These are phyloP conservation scores for Phaethon lepturus DNA, from an alignment of 2,113 vertebrate genomes.

Conservation along the genomic window DNA sequence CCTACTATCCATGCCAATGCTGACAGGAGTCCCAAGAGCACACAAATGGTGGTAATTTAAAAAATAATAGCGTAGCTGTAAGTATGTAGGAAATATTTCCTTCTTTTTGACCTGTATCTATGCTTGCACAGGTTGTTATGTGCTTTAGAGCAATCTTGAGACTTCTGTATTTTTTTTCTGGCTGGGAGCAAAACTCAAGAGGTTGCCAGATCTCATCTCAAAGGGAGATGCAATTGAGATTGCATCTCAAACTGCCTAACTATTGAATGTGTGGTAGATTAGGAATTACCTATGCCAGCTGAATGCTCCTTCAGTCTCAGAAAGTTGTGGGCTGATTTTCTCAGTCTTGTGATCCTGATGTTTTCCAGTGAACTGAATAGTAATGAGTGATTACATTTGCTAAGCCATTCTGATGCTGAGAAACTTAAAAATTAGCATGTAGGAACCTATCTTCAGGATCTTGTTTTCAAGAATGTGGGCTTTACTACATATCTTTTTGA, in stretches of 20 bases:
- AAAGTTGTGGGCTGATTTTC: not conserved
- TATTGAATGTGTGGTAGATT: not conserved
- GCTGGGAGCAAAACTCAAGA: not conserved
- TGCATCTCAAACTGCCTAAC: not conserved
- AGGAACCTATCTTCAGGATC: not conserved
- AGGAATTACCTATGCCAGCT: not conserved
- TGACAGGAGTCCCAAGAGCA: not conserved
- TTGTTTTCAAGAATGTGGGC: not conserved
- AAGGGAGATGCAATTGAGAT: fast-evolving
- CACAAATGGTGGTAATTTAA: not conserved
- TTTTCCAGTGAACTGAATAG: not conserved
- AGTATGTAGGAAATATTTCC: not conserved
- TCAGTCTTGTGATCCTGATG: not conserved
- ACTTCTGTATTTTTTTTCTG: not conserved
- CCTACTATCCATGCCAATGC: not conserved
- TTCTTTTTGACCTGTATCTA: not conserved
- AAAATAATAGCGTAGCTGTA: not conserved
- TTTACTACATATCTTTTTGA: not conserved
- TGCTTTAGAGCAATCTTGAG: not conserved
- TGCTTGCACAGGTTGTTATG: not conserved
- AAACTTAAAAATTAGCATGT: not conserved
- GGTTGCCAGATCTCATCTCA: not conserved
- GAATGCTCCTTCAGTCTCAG: not conserved
- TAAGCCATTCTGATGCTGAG: not conserved
- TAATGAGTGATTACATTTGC: not conserved